Conservation (phyloP, 1,140 invertebrate species). For the Drosophila subobscura region DNA sequence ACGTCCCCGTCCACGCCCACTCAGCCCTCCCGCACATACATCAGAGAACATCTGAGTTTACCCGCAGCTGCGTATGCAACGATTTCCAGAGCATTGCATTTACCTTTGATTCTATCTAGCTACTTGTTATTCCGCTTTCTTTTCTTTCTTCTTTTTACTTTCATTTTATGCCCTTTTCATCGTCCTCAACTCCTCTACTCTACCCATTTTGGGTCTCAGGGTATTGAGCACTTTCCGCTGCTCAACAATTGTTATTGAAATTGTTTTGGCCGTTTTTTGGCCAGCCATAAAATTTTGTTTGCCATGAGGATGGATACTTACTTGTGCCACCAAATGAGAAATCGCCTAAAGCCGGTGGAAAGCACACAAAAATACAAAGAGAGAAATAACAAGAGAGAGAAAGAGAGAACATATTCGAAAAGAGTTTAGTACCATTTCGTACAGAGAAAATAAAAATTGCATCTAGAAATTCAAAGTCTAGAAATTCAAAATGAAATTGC, state of each 20-base stretch:
- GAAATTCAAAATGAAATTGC: slow-evolving; percentile 53
- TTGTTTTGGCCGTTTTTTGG: slow-evolving; percentile 69
- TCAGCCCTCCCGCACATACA: slow-evolving; percentile 20
- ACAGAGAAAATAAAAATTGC: slow-evolving; percentile 38
- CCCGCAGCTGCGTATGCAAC: slow-evolving; percentile 70
- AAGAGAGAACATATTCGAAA: slow-evolving; percentile 62
- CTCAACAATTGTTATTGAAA: slow-evolving; percentile 79
- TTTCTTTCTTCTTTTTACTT: slow-evolving; percentile 30
- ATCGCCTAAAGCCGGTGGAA: slow-evolving; percentile 86
- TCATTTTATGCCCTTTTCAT: slow-evolving; percentile 34
- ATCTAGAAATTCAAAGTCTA: slow-evolving; percentile 32
- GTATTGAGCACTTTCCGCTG: slow-evolving; percentile 47
- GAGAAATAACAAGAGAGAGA: slow-evolving; percentile 5
- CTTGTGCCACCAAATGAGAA: slow-evolving; percentile 93
- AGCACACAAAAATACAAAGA: slow-evolving; percentile 16
- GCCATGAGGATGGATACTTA: slow-evolving; percentile 86
- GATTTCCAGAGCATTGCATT: slow-evolving; percentile 64
- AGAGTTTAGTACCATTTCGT: slow-evolving; percentile 50
- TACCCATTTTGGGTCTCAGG: slow-evolving; percentile 27
- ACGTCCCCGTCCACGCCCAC: background rate
- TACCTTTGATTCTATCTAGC: slow-evolving; percentile 72
- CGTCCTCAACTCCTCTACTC: background rate
- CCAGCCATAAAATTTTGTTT: slow-evolving; percentile 73
- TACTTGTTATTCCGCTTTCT: slow-evolving; percentile 44
- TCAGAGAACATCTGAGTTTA: slow-evolving; percentile 14